A percentile compares a stretch with the other conserved stretches of the same genome.
Conservation (phyloP, 2,113 vertebrate genomes). For the Xiphophorus couchianus region DNA sequence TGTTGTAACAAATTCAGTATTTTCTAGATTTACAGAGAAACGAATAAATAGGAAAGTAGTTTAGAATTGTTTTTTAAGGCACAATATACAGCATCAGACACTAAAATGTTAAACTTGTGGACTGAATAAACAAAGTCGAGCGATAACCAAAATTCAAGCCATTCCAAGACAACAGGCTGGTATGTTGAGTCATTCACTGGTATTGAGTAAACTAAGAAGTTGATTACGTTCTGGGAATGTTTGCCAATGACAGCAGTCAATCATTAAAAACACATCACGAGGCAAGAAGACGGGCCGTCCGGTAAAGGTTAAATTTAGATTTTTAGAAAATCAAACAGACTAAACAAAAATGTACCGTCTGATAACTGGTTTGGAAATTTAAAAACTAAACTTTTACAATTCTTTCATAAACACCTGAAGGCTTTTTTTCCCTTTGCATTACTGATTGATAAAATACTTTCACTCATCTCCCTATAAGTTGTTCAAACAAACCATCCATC, state of each 20-base stretch:
- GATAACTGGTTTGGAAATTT: too few species aligned
- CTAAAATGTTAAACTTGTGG: not conserved
- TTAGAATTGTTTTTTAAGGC: not conserved
- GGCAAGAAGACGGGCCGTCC: not conserved
- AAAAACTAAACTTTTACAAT: too few species aligned
- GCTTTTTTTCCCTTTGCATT: too few species aligned
- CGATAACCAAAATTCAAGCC: too few species aligned
- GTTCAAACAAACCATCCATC: too few species aligned
- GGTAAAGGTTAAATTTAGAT: not conserved
- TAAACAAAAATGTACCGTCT: too few species aligned
- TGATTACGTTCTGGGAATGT: not conserved
- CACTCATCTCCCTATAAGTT: too few species aligned
- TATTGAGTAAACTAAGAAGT: not conserved
- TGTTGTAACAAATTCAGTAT: not conserved
- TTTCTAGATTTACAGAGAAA: not conserved
- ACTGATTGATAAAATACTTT: too few species aligned
- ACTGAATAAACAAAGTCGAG: not conserved
- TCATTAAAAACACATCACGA: slow-evolving; percentile 3
- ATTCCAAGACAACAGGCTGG: too few species aligned
- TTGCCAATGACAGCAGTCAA: not conserved
- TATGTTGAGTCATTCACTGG: not conserved
- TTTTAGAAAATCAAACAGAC: not conserved
- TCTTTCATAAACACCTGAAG: too few species aligned
- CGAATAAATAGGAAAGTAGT: not conserved
- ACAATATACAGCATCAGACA: not conserved